Base-by-base conservation (phyloP, 92 coral and sea anemone genomes). In the Actinostola sp. region DNA sequence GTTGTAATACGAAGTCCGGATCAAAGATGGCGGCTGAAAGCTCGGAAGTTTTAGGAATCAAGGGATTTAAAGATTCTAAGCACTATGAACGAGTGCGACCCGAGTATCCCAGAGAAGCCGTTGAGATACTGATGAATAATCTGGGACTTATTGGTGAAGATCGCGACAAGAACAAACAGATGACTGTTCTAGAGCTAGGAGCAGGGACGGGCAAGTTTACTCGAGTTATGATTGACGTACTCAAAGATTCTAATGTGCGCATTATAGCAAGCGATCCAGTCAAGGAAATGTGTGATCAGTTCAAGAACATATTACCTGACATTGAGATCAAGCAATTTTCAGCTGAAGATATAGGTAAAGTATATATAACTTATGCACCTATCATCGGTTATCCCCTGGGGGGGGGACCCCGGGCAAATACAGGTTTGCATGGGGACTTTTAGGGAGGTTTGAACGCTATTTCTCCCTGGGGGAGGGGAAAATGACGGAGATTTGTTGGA, bases 131-230 rank as follows among this genome's bases (percentile, higher is more conserved):
- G 19, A 21, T 88, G 66, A 56, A 49, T 32, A 83, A 79, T 25
- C 50, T 79, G 30, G 86, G 89, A 23, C 76, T 83, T 20, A 33
- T 58, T 31, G 76, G 61, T 8, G 53, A 84, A 68, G 52, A 79
- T 64, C 26, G 49, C 3, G 58, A 29, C 6, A 31, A 54, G 16
- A 17, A 63, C 34, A 71, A 55, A 65, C 62, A 46, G 12, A 21
- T 79, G 35, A 84, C 56, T 8, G 70, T 88, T 20, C 65, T 88
- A 30, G 92, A 88, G 46, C 84, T 88, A 6, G 92, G 92, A 39
- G 88, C 86, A 26, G 89, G 92, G 13, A 88, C 92, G 27, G 92
- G 92, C 2, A 67, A 83, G 78, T 88, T 88, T 68, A 88, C 92
- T 19, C 71, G 89, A 9, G 80, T 75, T 8, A 79, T 88, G 92